These are phyloP conservation scores for Oxycera nigricornis DNA, from an alignment of 2,888 invertebrate genomes.

Conservation along the genomic window DNA sequence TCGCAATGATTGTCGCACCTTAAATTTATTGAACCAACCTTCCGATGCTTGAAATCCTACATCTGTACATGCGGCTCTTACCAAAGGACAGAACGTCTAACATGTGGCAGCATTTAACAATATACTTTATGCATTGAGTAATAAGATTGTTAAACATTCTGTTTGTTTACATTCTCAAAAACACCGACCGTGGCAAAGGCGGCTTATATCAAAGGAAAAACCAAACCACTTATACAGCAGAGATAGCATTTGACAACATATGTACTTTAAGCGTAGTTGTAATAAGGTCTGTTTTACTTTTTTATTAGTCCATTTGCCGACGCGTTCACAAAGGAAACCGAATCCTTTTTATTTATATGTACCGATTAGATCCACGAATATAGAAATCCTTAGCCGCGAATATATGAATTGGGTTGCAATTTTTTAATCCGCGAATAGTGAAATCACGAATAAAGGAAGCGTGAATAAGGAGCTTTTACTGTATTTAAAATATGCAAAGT, in stretches of 20 bases:
- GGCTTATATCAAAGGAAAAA: background rate
- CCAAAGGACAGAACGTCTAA: background rate
- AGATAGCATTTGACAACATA: background rate
- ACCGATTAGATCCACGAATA: background rate
- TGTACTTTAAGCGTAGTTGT: background rate
- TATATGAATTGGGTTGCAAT: background rate
- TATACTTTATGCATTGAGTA: background rate
- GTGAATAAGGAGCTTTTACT: conserved; percentile 1
- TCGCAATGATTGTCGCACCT: no score
- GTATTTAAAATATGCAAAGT: no score
- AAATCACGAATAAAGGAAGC: conserved; percentile 2
- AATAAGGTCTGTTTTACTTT: background rate
- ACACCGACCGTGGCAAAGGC: background rate
- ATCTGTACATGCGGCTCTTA: background rate
- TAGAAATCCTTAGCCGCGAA: background rate
- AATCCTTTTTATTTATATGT: conserved; percentile 2
- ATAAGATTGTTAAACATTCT: background rate
- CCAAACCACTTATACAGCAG: background rate
- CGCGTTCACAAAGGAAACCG: background rate
- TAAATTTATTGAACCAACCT: no score
- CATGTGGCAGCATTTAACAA: background rate
- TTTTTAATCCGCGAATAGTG: background rate
- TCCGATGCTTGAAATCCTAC: no score
- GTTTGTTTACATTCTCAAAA: background rate
- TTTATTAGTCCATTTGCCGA: background rate